Conservation (phyloP, 2,888 invertebrate genomes). For the Coenonympha arcania region DNA sequence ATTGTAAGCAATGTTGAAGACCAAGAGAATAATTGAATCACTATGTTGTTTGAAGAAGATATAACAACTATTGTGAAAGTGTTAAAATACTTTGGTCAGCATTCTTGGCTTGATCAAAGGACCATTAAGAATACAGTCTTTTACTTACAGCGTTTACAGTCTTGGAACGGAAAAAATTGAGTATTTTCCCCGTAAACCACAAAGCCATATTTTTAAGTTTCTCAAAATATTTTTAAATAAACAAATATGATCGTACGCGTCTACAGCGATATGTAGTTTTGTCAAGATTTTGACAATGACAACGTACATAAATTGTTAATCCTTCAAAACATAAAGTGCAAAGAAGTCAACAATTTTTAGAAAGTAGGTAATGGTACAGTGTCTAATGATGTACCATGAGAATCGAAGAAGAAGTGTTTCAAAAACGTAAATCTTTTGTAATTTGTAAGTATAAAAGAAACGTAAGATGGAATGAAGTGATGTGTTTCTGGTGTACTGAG, state of each 20-base stretch:
- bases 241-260: no score
- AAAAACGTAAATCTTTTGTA: background rate
- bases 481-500: slow-evolving; percentile 55
- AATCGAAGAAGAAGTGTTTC: background rate
- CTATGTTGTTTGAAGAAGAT: background rate
- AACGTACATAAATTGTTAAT: slow-evolving; percentile 10
- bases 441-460: slow-evolving; percentile 33
- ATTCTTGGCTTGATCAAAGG: background rate
- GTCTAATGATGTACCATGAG: background rate
- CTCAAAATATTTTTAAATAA: no score
- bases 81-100: slow-evolving; percentile 11
- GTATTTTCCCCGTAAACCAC: slow-evolving; percentile 43
- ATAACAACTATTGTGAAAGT: no score
- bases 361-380: background rate
- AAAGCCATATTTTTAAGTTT: slow-evolving; percentile 43
- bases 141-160: slow-evolving; percentile 19
- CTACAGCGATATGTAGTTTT: no score
- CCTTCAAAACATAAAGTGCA: slow-evolving; percentile 10
- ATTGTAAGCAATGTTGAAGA: slow-evolving; percentile 21
- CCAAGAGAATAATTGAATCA: no score
- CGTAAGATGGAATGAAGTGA: slow-evolving; percentile 64
- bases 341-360: slow-evolving; percentile 17
- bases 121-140: background rate
- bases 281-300: slow-evolving; percentile 12
- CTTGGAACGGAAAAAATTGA: slow-evolving; percentile 44